Evolutionary conservation across 2,797 vertebrate genomes (phyloP).

Genomic region (Lacerta viridis): DNA sequence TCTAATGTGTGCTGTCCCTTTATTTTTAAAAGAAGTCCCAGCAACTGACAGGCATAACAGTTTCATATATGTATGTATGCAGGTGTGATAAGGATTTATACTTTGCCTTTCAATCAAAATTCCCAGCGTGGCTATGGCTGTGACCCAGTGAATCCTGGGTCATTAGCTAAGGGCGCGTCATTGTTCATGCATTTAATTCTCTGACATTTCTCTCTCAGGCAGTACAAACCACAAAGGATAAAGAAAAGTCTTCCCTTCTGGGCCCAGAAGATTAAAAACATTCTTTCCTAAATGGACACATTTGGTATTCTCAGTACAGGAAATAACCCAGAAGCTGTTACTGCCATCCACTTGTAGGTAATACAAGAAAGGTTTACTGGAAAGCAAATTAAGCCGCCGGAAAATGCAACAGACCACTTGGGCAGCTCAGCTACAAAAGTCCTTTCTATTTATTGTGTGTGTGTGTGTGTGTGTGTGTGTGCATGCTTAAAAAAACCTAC

Average conservation of each 20-base stretch:
- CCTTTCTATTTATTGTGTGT: slow-evolving; percentile 40
- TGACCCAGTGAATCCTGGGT: slow-evolving; percentile 18
- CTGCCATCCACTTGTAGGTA: slow-evolving; percentile 41
- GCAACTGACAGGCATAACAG: neutral
- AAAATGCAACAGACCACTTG: slow-evolving; percentile 2
- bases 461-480: too few relatives aligned
- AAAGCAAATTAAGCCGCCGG: slow-evolving; percentile 29
- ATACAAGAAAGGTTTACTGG: slow-evolving; percentile 12
- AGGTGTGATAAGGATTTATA: neutral
- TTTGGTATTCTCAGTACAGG: slow-evolving; percentile 29
- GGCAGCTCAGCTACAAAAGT: slow-evolving; percentile 54
- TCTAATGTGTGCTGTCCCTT: neutral
- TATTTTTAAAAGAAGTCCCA: neutral
- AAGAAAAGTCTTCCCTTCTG: slow-evolving; percentile 39
- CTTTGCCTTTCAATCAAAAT: neutral
- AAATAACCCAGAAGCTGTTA: slow-evolving; percentile 35
- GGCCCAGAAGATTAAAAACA: slow-evolving; percentile 17
- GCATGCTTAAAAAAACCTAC: too few relatives aligned
- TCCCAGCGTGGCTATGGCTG: slow-evolving; percentile 24
- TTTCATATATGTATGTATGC: neutral
- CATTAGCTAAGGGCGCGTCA: slow-evolving; percentile 58
- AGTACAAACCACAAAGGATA: slow-evolving; percentile 48
- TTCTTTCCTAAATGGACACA: slow-evolving; percentile 33
- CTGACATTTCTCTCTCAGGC: slow-evolving; percentile 41
- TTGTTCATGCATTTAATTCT: slow-evolving; percentile 16